These are phyloP conservation scores for Catostylus mosaicus DNA, from an alignment of 30 jellyfish, hydroid and myxozoan species.

Conservation along the genomic window DNA sequence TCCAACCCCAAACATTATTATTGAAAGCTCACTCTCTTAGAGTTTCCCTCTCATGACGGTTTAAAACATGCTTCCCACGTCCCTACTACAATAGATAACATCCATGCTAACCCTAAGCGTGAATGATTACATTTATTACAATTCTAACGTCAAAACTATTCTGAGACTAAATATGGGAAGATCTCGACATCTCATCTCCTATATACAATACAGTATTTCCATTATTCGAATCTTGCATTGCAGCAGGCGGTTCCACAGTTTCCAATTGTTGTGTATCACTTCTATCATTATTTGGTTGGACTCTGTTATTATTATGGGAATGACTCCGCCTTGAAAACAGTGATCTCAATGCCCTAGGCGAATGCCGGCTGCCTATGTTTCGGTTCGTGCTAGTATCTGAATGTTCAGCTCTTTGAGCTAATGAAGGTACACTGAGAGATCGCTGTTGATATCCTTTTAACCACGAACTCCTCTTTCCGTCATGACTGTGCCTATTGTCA, in stretches of 20 bases:
- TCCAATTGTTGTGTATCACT: neutral
- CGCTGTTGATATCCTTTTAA: constrained; percentile 7
- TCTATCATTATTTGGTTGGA: constrained; percentile 12
- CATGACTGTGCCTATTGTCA: neutral
- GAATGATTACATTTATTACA: neutral
- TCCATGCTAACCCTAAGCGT: neutral
- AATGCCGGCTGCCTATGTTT: neutral
- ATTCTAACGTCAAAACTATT: neutral
- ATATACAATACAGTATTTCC: neutral
- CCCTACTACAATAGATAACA: neutral
- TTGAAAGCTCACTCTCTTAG: too few relatives aligned
- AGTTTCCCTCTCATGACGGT: neutral
- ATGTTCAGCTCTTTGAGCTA: constrained; percentile 15
- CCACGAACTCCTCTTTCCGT: neutral
- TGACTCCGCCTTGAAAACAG: constrained; percentile 16
- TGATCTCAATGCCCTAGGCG: constrained; percentile 11
- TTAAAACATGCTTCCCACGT: too few relatives aligned
- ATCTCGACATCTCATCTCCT: constrained; percentile 2
- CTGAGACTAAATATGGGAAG: neutral
- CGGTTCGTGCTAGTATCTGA: neutral
- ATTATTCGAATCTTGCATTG: neutral
- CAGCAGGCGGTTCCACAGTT: neutral
- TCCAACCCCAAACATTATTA: too few relatives aligned
- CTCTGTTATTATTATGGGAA: constrained; percentile 22
- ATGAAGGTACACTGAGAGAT: constrained; percentile 39